Conservation (phyloP, 1,140 invertebrate genomes). For the Drosophila trapezifrons region DNA sequence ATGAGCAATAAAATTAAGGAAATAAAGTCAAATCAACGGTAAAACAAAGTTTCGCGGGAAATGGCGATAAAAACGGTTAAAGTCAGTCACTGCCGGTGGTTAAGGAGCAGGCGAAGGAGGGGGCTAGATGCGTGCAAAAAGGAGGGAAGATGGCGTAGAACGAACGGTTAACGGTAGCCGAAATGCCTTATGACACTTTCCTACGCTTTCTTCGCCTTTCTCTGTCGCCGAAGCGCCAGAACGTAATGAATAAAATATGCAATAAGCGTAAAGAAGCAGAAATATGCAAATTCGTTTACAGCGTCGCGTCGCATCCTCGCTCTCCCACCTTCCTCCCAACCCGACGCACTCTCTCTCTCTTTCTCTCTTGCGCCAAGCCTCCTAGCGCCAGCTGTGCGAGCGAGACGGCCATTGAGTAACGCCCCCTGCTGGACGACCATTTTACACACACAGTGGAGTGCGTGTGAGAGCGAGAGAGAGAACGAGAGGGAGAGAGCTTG, state of each 20-base stretch:
- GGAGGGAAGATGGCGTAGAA: neutral
- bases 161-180: constrained; percentile 26
- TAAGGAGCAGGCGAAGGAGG: neutral
- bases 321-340: neutral
- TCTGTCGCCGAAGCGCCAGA: constrained; percentile 61
- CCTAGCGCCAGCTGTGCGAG: constrained; percentile 3
- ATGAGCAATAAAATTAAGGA: neutral
- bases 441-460: constrained; percentile 58
- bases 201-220: constrained; percentile 26
- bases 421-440: constrained; percentile 71
- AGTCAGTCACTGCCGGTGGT: neutral
- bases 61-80: constrained; percentile 49
- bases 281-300: constrained; percentile 76
- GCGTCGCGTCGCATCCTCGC: constrained; percentile 12
- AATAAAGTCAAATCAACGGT: neutral
- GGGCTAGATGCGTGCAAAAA: neutral
- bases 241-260: constrained; percentile 81
- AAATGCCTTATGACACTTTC: constrained; percentile 79
- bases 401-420: constrained; percentile 57
- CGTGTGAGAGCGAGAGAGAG: constrained; percentile 43
- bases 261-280: constrained; percentile 74
- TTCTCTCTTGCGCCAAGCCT: neutral
- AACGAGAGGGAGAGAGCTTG: constrained; percentile 19
- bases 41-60: neutral
- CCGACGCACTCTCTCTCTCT: neutral